phyloP scores from a whole-genome alignment of 64 coral and sea anemone species.

The Catalaphyllia jardinei region DNA sequence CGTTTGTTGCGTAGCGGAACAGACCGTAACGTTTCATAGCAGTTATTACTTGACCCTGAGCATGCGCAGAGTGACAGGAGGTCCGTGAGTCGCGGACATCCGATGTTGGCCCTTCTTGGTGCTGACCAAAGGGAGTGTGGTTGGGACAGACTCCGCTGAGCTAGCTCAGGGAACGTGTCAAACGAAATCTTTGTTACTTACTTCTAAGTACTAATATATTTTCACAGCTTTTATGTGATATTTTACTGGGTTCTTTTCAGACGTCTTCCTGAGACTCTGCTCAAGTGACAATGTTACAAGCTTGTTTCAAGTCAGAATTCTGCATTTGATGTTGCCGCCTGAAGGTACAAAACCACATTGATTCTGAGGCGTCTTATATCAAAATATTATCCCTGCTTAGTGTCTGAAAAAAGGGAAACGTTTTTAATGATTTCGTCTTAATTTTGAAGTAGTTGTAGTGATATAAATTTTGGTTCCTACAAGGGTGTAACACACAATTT shows the following conservation, averaged over 20 bases:
- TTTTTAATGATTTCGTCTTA: background rate
- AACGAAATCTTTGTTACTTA: no score
- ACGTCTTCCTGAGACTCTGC: background rate
- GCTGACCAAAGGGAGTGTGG: no score
- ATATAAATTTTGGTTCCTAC: background rate
- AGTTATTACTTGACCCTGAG: no score
- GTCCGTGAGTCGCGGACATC: no score
- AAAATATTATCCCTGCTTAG: background rate
- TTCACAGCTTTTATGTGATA: no score
- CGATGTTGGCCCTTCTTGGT: no score
- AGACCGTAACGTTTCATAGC: no score
- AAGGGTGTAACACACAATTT: background rate
- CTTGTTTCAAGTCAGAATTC: background rate
- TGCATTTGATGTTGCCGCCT: background rate
- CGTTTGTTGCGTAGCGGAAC: no score
- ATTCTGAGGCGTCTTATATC: background rate
- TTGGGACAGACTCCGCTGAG: no score
- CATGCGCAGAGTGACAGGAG: no score
- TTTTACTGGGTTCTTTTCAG: background rate
- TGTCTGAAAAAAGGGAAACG: background rate
- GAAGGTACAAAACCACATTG: background rate
- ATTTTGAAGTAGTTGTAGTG: background rate
- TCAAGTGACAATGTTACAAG: background rate
- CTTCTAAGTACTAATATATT: no score
- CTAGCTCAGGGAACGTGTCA: no score